Conservation (phyloP, 23 tunicate genomes). For the Phallusia fumigata region DNA sequence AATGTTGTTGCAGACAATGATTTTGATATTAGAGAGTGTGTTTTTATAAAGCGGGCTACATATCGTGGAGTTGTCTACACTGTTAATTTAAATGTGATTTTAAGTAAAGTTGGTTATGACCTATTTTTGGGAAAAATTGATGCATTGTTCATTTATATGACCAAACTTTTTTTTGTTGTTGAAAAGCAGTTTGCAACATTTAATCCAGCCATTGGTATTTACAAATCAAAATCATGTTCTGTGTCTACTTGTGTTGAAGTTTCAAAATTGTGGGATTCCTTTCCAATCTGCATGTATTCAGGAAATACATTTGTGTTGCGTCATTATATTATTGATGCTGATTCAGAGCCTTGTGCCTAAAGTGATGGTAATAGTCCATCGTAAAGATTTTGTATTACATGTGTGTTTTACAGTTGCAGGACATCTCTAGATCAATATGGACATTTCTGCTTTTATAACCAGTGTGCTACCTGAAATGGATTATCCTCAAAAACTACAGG, state of each 20-base stretch:
- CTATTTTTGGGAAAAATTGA: not conserved
- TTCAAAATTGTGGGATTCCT: not conserved
- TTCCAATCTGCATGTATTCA: not conserved
- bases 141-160: not conserved
- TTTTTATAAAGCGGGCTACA: not conserved
- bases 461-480: not conserved
- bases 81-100: not conserved
- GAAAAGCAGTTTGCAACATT: not conserved
- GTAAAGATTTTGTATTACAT: not conserved
- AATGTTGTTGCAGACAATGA: not conserved
- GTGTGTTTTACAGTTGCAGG: constrained; percentile 1
- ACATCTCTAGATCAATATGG: not conserved
- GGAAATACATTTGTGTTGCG: not conserved
- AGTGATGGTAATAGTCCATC: not conserved
- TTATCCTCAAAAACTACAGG: not conserved
- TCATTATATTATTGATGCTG: not conserved
- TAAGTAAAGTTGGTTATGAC: not conserved
- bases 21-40: not conserved
- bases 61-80: not conserved
- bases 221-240: not conserved
- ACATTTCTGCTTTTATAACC: not conserved
- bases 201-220: not conserved
- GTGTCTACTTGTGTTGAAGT: not conserved
- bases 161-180: not conserved
- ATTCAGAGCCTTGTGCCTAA: not conserved